Evolutionary conservation across 1,140 invertebrate species (phyloP).

Genomic region (fruit fly (Drosophila melanogaster)): Release_6_plus_ISO1_MT NT_037436.4:4536501-4537000

Average conservation of each 20-base stretch:
- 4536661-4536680: not conserved
- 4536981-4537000: constrained; percentile 77
- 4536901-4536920: constrained; percentile 78
- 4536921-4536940: constrained; percentile 83
- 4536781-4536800: not conserved
- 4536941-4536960: constrained; percentile 81
- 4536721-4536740: too few species aligned
- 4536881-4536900: constrained; percentile 73
- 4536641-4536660: not conserved
- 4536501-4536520: not conserved
- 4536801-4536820: not conserved
- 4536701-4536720: not conserved
- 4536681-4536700: not conserved
- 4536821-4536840: not conserved
- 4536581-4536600: not conserved
- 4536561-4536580: constrained; percentile 1
- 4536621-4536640: not conserved
- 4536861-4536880: not conserved
- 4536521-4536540: not conserved
- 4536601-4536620: not conserved
- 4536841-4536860: not conserved
- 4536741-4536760: too few species aligned
- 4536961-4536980: constrained; percentile 71
- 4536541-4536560: constrained; percentile 1
- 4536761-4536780: too few species aligned